These are phyloP conservation scores for Glaucomys volans DNA, from an alignment of 2,113 vertebrate species.

Conservation along the genomic window DNA sequence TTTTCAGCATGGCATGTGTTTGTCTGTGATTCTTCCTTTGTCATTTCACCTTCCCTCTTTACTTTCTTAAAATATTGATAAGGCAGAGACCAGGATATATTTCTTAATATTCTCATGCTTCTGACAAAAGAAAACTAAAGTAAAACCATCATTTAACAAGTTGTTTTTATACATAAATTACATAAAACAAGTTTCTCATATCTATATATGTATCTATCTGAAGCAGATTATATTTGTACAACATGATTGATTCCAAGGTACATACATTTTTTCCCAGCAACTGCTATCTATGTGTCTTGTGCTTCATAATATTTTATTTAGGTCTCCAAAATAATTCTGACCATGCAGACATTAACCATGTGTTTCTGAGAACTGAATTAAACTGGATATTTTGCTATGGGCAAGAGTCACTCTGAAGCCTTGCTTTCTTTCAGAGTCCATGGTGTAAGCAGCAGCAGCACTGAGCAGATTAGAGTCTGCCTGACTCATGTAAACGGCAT, in stretches of 20 bases:
- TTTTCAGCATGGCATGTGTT: background rate
- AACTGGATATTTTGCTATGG: background rate
- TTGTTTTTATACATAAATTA: background rate
- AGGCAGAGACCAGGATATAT: background rate
- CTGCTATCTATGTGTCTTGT: background rate
- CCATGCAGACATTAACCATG: background rate
- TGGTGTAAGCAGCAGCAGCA: background rate
- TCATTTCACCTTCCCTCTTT: background rate
- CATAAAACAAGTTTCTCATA: background rate
- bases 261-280: background rate
- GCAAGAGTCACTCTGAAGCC: background rate
- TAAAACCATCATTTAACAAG: background rate
- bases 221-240: background rate
- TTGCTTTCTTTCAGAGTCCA: background rate
- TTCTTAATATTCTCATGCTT: background rate
- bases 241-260: background rate
- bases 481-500: background rate
- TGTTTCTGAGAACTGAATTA: background rate
- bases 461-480: background rate
- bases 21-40: background rate
- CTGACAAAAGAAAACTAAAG: background rate
- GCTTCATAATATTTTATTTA: background rate
- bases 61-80: conserved; percentile 49
- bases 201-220: background rate
- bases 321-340: background rate